These are phyloP conservation scores for Neoarius graeffei DNA, from an alignment of 2,113 vertebrate species.

Conservation along the genomic window DNA sequence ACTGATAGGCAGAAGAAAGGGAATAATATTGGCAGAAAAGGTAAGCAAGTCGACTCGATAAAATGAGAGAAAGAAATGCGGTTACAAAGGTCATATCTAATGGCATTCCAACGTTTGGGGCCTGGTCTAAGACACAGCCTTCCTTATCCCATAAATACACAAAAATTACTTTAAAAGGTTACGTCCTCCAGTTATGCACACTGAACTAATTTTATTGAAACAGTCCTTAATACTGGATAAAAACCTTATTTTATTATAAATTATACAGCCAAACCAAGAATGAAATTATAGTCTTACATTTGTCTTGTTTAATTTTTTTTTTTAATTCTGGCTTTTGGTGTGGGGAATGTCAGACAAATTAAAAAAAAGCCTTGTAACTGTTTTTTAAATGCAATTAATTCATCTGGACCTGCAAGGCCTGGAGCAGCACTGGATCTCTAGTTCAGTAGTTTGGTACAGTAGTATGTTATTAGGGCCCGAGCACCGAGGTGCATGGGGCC, in stretches of 20 bases:
- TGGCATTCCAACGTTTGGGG: background rate
- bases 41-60: background rate
- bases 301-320: background rate
- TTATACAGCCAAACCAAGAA: background rate
- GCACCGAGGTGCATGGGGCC: too few relatives aligned
- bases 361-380: background rate
- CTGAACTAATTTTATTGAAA: background rate
- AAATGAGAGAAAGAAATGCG: background rate
- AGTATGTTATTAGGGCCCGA: slow-evolving; percentile 36
- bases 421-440: slow-evolving; percentile 13
- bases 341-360: background rate
- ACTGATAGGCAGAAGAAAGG: background rate
- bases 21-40: background rate
- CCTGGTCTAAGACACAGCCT: background rate
- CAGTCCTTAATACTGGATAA: background rate
- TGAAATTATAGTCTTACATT: background rate
- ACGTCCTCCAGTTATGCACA: background rate
- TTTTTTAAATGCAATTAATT: background rate
- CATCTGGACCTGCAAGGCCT: background rate
- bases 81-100: background rate
- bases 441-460: slow-evolving; percentile 32
- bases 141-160: background rate
- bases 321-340: background rate
- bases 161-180: background rate
- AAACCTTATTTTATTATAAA: background rate